These are phyloP conservation scores for Albula glossodonta DNA, from an alignment of 2,113 vertebrate genomes.

Conservation along the genomic window DNA sequence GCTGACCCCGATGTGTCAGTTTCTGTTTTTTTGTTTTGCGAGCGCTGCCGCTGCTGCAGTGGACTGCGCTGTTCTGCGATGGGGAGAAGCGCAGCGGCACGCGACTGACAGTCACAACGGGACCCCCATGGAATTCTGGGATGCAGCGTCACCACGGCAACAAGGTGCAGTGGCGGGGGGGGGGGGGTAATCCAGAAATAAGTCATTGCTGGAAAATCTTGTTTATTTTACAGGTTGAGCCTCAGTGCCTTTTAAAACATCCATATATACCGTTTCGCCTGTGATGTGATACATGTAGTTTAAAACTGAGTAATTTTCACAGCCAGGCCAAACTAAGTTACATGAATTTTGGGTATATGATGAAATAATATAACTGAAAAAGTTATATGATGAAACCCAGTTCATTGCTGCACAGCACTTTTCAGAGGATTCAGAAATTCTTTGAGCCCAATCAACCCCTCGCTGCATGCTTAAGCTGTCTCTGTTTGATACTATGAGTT, in stretches of 20 bases:
- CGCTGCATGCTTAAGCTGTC: neutral
- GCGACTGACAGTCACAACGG: too few species aligned
- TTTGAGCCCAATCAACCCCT: neutral
- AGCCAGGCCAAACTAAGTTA: neutral
- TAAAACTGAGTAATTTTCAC: too few species aligned
- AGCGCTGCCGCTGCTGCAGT: neutral
- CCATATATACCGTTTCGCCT: neutral
- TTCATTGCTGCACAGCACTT: neutral
- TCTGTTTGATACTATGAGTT: neutral
- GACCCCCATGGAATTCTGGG: neutral
- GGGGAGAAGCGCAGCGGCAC: too few species aligned
- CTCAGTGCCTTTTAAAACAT: neutral
- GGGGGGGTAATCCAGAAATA: neutral
- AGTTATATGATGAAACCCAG: neutral
- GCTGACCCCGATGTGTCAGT: neutral
- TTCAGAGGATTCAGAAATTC: neutral
- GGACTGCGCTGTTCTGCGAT: neutral
- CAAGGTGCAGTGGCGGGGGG: neutral
- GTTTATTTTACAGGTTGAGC: neutral
- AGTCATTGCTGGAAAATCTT: neutral
- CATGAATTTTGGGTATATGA: neutral
- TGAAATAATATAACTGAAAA: too few species aligned
- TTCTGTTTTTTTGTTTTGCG: neutral
- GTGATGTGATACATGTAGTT: too few species aligned
- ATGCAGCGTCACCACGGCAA: slow-evolving; percentile 15